Base-by-base conservation (phyloP, 2,888 invertebrate genomes). In the Lepidonotus clava region DNA sequence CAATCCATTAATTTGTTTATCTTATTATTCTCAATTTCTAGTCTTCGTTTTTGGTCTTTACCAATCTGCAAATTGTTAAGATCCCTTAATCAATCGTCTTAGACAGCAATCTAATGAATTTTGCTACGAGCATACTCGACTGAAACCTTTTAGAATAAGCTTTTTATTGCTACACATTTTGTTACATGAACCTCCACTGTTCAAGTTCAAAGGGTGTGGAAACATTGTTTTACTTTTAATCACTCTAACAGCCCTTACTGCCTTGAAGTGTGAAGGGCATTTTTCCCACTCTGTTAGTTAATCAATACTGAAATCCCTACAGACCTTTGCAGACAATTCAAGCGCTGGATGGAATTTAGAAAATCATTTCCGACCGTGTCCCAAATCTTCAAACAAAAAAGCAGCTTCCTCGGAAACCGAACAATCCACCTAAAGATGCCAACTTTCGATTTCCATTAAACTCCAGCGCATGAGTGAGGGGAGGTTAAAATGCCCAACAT, bases 401-500 rank as follows among this genome's bases (percentile, higher is more conserved):
- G 24, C 46, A 71, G n/a, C 18, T 71, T 5, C 21, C 24, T 5
- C 34, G 38, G 38, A 71, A 32, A 71, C 18, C n/a, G 38, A 71
- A 71, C 34, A 71, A 71, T 71, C 34, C 8, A 18, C 24, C 21
- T 24, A 34, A 36, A 71, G 34, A 34, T 71, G 21, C 71, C 11
- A 36, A 71, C 34, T 71, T 71, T 71, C 71, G 71, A 71, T 71
- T 71, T 71, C 71, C 36, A 71, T 71, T 71, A 71, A n/a, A 71
- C 1, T 32, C 38, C 46, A 61, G 36, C 71, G 21, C 21, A n/a
- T n/a, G n/a, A 5, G 56, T 11, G 21, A 11, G 14, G n/a, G 34
- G 71, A 21, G 71, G 71, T 5, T 38, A 71, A 21, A 71, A 38
- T 71, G 11, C 1, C 1, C 38, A n/a, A 71, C 36, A 34, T 34